Evolutionary conservation across 2,797 vertebrate genomes (phyloP).

Genomic region (Rhinophrynus dorsalis): DNA sequence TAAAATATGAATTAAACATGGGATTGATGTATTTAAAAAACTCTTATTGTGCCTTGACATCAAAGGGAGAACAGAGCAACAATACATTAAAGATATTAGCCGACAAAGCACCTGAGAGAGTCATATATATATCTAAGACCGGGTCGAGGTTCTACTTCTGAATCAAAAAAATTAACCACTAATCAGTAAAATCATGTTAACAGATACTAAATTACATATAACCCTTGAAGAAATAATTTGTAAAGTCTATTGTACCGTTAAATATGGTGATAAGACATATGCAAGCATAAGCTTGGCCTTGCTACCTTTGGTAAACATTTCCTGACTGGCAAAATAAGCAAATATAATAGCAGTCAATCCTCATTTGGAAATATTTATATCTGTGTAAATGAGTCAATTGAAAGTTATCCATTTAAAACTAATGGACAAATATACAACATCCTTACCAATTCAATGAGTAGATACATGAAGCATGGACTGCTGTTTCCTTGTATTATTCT

Average conservation of each 20-base stretch:
- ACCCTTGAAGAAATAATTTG: slow-evolving; percentile 56
- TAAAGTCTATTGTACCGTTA: slow-evolving; percentile 55
- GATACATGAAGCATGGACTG: slow-evolving; percentile 34
- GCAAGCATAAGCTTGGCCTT: slow-evolving; percentile 51
- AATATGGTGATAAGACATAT: slow-evolving; percentile 60
- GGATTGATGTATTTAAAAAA: not conserved
- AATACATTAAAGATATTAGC: not conserved
- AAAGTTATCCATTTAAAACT: slow-evolving; percentile 63
- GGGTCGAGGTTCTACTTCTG: slow-evolving; percentile 46
- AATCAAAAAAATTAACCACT: slow-evolving; percentile 52
- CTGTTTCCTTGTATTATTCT: slow-evolving; percentile 48
- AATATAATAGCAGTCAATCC: slow-evolving; percentile 53
- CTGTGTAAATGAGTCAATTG: slow-evolving; percentile 54
- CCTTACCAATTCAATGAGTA: slow-evolving; percentile 35
- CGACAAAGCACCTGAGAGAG: not conserved
- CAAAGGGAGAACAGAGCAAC: slow-evolving; percentile 16
- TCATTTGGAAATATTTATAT: slow-evolving; percentile 58
- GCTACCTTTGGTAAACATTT: slow-evolving; percentile 61
- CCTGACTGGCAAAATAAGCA: slow-evolving; percentile 61
- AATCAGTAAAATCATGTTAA: slow-evolving; percentile 61
- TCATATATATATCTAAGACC: not conserved
- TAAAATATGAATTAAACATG: slow-evolving; percentile 10
- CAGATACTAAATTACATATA: slow-evolving; percentile 56
- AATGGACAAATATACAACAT: slow-evolving; percentile 57
- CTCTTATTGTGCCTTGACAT: slow-evolving; percentile 3